These are phyloP conservation scores for Nannospalax galili DNA, from an alignment of 2,113 vertebrate genomes.

Conservation along the genomic window DNA sequence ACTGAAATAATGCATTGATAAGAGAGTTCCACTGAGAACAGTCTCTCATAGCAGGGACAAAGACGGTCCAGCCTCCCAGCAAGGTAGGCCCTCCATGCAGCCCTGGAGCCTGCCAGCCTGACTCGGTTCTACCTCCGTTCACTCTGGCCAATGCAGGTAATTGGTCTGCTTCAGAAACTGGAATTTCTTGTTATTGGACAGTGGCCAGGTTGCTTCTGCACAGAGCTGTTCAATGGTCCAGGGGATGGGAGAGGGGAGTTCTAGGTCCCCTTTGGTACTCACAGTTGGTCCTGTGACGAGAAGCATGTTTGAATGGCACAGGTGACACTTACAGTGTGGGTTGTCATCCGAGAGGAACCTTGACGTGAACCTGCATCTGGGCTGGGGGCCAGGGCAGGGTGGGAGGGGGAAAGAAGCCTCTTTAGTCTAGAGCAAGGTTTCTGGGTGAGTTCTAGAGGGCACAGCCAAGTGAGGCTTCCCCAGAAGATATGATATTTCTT, in stretches of 20 bases:
- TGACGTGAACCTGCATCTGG: background rate
- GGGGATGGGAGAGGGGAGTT: accelerated
- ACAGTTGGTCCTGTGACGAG: too few relatives aligned
- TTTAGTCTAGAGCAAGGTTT: background rate
- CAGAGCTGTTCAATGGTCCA: accelerated
- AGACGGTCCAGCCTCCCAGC: accelerated
- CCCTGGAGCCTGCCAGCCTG: accelerated
- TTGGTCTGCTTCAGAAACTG: accelerated
- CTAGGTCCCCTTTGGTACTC: accelerated
- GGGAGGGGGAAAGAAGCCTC: too few relatives aligned
- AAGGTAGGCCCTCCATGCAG: accelerated
- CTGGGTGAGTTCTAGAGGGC: background rate
- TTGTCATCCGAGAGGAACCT: accelerated
- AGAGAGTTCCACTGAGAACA: background rate
- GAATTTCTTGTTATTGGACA: accelerated
- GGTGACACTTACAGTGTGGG: background rate
- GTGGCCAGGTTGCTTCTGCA: background rate
- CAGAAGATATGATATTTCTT: background rate
- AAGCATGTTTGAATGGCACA: background rate
- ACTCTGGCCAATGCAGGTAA: accelerated
- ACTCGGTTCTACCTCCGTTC: accelerated
- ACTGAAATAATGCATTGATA: background rate
- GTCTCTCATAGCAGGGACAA: background rate
- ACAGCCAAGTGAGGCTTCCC: background rate
- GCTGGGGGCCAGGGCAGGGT: background rate